Evolutionary conservation across 2,888 invertebrate genomes (phyloP), one percentile per base, ranked within the genome.

Genomic region (Drosophila recens): DNA sequence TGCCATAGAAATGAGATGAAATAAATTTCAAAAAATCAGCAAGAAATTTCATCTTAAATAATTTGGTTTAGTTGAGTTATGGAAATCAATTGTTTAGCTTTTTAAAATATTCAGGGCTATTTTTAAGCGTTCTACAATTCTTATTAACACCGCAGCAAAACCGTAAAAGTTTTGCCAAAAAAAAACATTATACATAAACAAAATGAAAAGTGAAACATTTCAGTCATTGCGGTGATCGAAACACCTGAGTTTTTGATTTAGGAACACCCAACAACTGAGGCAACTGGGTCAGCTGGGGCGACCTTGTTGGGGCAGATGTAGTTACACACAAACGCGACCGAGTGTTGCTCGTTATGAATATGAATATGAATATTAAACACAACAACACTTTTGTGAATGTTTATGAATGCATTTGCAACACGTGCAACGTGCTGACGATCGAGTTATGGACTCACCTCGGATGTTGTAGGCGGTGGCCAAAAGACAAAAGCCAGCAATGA

Each of bases 391-490:
- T 30, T 15, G n/a, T 64, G 42, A 40, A 42, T 38, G 46, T 30
- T 80, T 72, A 65, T 63, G 48, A 51, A 62, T 64, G 62, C 64
- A 61, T 20, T 46, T 51, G 36, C 33, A 33, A 49, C 64, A 64
- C 69, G 67, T 79, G 69, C 54, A 70, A 1, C 5, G n/a, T 54
- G 36, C 27, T 51, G 54, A 13, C 27, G 45, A 45, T 67, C 63
- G 34, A 48, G 4, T 34, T 36, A 2, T 1, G 17, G 42, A 77
- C 89, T 73, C 58, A 90, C 90, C 90, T 81, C 78, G 72, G 40
- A 87, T 84, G 23, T 76, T 79, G 72, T 81, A 84, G 62, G 75
- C 80, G 64, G 80, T 73, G 34, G 84, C 83, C 65, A 90, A 58
- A 15, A 90, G 67, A 53, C 79, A 87, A 23, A 89, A 68, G 15